phyloP scores from a whole-genome alignment of 2,113 vertebrate species.

The Oncorhynchus gorbuscha region DNA sequence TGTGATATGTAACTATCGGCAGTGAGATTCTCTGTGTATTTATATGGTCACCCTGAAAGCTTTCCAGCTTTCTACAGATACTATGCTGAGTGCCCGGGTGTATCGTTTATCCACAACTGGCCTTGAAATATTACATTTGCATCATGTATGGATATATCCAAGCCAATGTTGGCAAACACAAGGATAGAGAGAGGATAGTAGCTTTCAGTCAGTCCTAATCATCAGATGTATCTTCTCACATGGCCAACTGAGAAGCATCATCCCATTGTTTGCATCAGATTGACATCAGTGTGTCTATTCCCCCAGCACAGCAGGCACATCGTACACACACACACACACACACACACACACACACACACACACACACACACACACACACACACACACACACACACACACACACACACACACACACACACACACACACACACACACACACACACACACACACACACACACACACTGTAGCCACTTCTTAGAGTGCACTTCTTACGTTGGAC shows the following conservation, averaged over 20 bases:
- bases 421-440: no score
- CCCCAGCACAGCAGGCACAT: not conserved
- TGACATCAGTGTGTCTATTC: constrained; percentile 40
- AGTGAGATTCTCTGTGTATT: no score
- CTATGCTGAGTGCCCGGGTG: no score
- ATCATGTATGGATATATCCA: not conserved
- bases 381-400: no score
- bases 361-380: no score
- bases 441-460: no score
- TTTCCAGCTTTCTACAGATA: no score
- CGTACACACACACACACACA: no score
- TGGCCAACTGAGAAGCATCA: constrained; percentile 42
- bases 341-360: no score
- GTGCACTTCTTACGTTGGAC: constrained; percentile 36
- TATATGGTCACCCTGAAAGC: no score
- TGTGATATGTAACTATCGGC: no score
- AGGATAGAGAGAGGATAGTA: constrained; percentile 3
- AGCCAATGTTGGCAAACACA: not conserved
- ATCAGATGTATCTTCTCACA: constrained; percentile 22
- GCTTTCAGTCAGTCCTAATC: constrained; percentile 34
- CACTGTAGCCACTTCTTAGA: constrained; percentile 41
- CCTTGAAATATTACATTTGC: not conserved
- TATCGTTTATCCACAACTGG: not conserved
- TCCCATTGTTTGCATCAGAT: constrained; percentile 53
- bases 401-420: no score